Base-by-base conservation (phyloP, 2,797 vertebrate genomes). In the Notoglanidium macrostoma region DNA sequence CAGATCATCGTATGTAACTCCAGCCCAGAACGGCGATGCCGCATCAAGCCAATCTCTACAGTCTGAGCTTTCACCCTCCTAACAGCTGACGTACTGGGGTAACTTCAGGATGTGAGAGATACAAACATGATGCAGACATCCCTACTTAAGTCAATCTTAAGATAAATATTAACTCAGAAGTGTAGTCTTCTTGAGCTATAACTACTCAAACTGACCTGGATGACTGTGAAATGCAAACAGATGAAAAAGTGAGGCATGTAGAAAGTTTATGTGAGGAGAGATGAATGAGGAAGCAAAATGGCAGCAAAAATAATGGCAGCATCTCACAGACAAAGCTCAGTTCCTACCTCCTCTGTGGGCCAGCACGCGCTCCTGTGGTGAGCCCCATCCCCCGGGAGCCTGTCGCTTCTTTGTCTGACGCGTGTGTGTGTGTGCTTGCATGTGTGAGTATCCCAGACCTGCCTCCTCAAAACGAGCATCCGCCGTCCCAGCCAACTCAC, bases 281-380 rank as follows among this genome's bases (percentile, higher is more conserved):
- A 35, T 74, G 44, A 74, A 70, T 74, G 54, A n/a, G 29, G 54
- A 46, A 55, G 54, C 68, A 51, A 51, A 40, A 59, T 14, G 4
- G 26, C 63, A 51, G 44, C n/a, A 82, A 49, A 61, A 63, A 79
- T 3, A 67, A 51, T 40, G 40, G 40, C 40, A 40, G 40, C 68
- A 68, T 84, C 80, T 87, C 3, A 12, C 63, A 89, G 87, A 91
- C 90, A 91, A 91, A 90, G 87, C 86, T 90, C 89, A 92, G 92
- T 89, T 95, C 95, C 93, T 96, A 96, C 96, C 95, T 95, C 94
- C 94, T 95, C 87, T 90, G 92, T 86, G 94, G 92, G 94, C 95
- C 95, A 93, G 94, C 92, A 90, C 94, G 94, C 90, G 95, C 94
- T 93, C 95, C 95, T 89, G 94, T 95, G 94, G 94, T 95, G 94